Percentiles rank a stretch among this genome's conserved stretches.
Evolutionary conservation across 53 echinoderm and acorn worm genomes (phyloP).

Genomic region (Echinometra lucunter): DNA sequence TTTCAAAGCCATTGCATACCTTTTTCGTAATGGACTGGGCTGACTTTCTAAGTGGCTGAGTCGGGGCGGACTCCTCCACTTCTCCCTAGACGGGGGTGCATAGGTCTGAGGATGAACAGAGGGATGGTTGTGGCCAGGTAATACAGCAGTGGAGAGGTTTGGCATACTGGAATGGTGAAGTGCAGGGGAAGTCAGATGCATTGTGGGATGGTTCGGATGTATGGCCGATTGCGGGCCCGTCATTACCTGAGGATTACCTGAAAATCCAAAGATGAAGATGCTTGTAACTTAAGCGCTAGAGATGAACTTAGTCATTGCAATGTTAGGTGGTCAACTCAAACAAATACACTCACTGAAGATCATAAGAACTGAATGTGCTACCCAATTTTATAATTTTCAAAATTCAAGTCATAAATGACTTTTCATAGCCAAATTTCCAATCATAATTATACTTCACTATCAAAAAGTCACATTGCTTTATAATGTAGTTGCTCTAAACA

Average conservation of each 20-base stretch:
- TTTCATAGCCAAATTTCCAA: too few relatives aligned
- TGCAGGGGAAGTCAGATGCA: slow-evolving; percentile 37
- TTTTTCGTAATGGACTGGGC: slow-evolving; percentile 34
- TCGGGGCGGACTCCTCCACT: slow-evolving; percentile 53
- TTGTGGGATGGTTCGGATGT: slow-evolving; percentile 18
- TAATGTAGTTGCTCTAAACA: background rate
- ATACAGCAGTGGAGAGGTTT: slow-evolving; percentile 29
- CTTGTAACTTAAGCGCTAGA: background rate
- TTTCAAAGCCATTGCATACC: background rate
- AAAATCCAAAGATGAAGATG: background rate
- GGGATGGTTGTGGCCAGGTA: slow-evolving; percentile 33
- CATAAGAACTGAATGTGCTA: too few relatives aligned
- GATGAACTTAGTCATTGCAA: background rate
- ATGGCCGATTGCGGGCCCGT: background rate
- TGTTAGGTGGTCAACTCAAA: background rate
- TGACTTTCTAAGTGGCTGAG: slow-evolving; percentile 15
- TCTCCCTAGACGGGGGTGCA: slow-evolving; percentile 38
- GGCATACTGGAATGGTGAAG: slow-evolving; percentile 62
- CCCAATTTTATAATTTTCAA: background rate
- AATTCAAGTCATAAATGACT: too few relatives aligned
- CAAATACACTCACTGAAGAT: background rate
- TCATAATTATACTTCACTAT: background rate
- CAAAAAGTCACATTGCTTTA: background rate
- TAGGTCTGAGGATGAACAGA: background rate
- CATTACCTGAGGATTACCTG: slow-evolving; percentile 23